Base-by-base conservation (phyloP, 1,140 invertebrate species). In the Lasioglossum baleicum region DNA sequence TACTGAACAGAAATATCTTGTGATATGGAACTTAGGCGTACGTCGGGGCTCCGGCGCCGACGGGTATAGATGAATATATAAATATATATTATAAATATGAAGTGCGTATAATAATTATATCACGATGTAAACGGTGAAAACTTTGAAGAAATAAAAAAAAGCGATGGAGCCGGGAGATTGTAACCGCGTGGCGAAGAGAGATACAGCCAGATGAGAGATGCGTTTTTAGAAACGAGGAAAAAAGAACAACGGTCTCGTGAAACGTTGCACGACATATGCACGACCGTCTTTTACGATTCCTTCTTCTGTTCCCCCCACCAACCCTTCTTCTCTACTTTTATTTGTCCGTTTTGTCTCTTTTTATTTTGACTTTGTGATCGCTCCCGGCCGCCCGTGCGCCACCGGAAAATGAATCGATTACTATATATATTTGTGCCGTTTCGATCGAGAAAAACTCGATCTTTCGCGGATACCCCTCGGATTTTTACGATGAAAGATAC, bases 1-100 rank as follows among this genome's bases (percentile, higher is more conserved):
- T 90, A 89, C 82, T 81, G 81, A 88, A 90, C 85, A 87, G 86
- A 82, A 48, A 88, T 90, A 87, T 89, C 85, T 89, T 90, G 90
- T 90, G 89, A 91, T 90, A 91, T 90, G 89, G 89, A 88, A 87
- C 79, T 89, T 89, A 89, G 84, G 44, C 79, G 82, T 89, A 87
- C 82, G 81, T 75, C 83, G 84, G 83, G 73, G 83, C 13, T 88
- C 84, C 86, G 84, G 77, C 73, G 35, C 81, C 83, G 75, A 81
- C 72, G 82, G 83, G 79, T 40, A 79, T 81, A 79, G 69, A 88
- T 74, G 75, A 75, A 81, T 66, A 82, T 60, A 73, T 61, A 73
- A 51, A 72, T 75, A 74, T 67, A 74, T 82, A 75, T 75, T 82
- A 75, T 75, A 71, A 79, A 75, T 71, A 72, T 72, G 53, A 79